Evolutionary conservation across 2,888 invertebrate species (phyloP), one percentile per base, ranked within the genome.

Genomic region (Hirudinaria manillensis): DNA sequence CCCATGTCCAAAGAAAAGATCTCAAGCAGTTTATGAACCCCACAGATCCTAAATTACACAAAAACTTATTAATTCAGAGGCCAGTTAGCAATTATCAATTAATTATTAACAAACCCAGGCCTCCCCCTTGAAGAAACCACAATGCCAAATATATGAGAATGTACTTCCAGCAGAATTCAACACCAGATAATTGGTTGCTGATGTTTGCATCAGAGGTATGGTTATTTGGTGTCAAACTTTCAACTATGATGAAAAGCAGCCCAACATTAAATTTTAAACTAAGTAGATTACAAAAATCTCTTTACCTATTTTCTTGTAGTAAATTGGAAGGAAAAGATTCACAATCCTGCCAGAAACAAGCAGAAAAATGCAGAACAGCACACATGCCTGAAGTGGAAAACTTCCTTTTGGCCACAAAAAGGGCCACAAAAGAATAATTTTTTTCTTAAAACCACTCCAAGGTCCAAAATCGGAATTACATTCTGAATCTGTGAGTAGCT

Each of bases 101-200:
- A 1, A 10, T 4, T 61, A 19, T 61, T 61, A 61, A 61, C 29
- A 13, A 61, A 27, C 61, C 29, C 61, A 29, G 6, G 13, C 61
- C 61, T 13, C 95, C 94, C 1, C 98, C 98, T 88, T 96, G 96
- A 16, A 98, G 87, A 85, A 97, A 95, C 86, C 95, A 94, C 81
- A 98, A 89, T 0, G 86, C 87, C 32, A 93, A 93, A 84, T 93
- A 97, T 76, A 92, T 89, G 27, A 94, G 85, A 75, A 99, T 91
- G 81, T 91, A 89, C 83, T 96, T 93, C 93, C 94, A 98, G 80
- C 93, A 89, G 85, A 92, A 95, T 32, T 78, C 74, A 24, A 81
- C 79, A 0, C 76, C 77, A 36, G 71, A 70, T 16, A 75, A 74
- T n/a, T n/a, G 56, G 7, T n/a, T 24, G 0, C 24, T 45, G 38